phyloP scores from a whole-genome alignment of 2,888 invertebrate genomes.

The Xanthorhoe designata region DNA sequence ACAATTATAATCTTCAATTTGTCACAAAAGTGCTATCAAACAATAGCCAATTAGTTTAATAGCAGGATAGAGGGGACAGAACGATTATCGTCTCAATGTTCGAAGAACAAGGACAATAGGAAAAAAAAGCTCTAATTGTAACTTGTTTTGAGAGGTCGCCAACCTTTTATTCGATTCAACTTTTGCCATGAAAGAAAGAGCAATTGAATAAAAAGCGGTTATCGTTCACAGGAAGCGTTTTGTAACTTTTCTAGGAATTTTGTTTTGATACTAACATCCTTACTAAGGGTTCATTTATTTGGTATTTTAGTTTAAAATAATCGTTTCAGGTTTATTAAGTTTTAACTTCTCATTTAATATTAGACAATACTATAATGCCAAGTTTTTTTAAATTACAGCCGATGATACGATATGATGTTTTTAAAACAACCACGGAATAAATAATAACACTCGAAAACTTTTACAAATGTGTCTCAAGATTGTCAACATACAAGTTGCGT shows the following conservation, averaged over 20 bases:
- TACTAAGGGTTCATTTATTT: too few species aligned
- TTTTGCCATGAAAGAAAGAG: background rate
- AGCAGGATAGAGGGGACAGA: constrained; percentile 54
- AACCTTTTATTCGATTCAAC: constrained; percentile 45
- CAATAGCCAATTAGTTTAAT: constrained; percentile 66
- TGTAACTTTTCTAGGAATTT: background rate
- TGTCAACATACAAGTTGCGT: too few species aligned
- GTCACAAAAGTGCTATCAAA: constrained; percentile 31
- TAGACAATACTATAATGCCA: too few species aligned
- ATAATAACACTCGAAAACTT: too few species aligned
- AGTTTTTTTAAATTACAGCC: too few species aligned
- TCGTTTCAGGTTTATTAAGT: too few species aligned
- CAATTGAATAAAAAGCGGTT: background rate
- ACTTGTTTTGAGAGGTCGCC: constrained; percentile 62
- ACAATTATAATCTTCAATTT: constrained; percentile 3
- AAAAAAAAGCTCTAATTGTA: constrained; percentile 68
- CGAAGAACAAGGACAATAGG: constrained; percentile 69
- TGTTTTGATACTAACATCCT: background rate
- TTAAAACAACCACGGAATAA: too few species aligned
- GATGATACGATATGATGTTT: too few species aligned
- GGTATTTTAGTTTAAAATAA: too few species aligned
- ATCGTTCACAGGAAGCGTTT: background rate
- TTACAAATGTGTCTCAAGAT: too few species aligned
- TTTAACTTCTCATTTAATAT: too few species aligned
- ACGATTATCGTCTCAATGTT: constrained; percentile 68